Conservation (phyloP, 2,888 invertebrate genomes). For the Melieria crassipennis region DNA sequence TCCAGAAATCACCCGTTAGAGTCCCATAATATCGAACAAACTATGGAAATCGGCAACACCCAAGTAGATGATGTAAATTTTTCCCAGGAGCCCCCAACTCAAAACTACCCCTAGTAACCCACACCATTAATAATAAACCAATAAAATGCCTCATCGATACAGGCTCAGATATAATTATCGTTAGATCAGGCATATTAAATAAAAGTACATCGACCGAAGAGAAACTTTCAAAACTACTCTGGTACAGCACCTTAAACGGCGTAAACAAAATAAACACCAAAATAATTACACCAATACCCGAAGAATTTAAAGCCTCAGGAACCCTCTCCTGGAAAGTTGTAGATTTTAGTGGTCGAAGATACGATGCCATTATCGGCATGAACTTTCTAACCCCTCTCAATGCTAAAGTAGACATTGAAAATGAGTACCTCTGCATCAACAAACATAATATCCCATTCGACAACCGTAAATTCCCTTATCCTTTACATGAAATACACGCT, state of each 20-base stretch:
- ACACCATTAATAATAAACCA: too few relatives aligned
- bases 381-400: background rate
- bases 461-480: too few relatives aligned
- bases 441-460: too few relatives aligned
- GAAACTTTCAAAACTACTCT: background rate
- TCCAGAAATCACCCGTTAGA: background rate
- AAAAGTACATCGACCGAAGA: background rate
- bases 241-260: background rate
- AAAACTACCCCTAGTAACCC: background rate
- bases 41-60: too few relatives aligned
- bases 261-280: too few relatives aligned
- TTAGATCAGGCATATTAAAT: background rate
- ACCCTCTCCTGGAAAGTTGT: conserved; percentile 3
- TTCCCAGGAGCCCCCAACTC: conserved; percentile 1
- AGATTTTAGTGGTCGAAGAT: background rate
- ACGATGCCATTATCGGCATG: conserved; percentile 16
- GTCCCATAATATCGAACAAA: background rate
- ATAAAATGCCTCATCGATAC: background rate
- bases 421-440: background rate
- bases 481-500: too few relatives aligned
- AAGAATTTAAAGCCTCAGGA: background rate
- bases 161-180: background rate
- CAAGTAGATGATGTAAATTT: conserved; percentile 9
- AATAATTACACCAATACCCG: background rate
- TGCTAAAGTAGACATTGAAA: background rate